Conservation (phyloP, 2,797 vertebrate genomes). For the Galago senegalensis region DNA sequence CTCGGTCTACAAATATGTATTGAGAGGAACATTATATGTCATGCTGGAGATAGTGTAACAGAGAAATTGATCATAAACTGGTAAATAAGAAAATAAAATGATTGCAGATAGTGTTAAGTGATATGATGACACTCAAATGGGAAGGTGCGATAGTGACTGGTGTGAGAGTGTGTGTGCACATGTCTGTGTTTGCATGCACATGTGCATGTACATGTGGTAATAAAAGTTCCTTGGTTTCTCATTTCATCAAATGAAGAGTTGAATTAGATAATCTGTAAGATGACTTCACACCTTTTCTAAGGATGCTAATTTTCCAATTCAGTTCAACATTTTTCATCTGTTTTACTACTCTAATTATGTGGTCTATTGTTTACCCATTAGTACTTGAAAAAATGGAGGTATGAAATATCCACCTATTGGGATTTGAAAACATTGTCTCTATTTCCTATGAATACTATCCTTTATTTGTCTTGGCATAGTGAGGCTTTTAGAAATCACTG, state of each 20-base stretch:
- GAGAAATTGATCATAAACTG: not conserved
- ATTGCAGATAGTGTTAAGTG: not conserved
- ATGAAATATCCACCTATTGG: not conserved
- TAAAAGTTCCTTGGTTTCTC: not conserved
- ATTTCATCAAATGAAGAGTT: slow-evolving; percentile 10
- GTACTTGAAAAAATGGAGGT: not conserved
- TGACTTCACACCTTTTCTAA: not conserved
- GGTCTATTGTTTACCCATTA: not conserved
- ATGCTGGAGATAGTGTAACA: not conserved
- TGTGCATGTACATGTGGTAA: not conserved
- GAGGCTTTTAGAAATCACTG: not conserved
- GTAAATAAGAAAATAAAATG: not conserved
- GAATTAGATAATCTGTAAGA: not conserved
- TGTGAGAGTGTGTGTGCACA: fast-evolving
- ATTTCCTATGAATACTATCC: slow-evolving; percentile 40
- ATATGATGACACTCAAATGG: not conserved
- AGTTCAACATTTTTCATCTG: not conserved
- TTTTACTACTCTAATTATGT: slow-evolving; percentile 28
- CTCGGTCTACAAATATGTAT: not conserved
- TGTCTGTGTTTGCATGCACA: fast-evolving
- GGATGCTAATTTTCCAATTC: not conserved
- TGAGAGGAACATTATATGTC: not conserved
- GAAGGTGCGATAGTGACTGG: not conserved
- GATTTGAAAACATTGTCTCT: not conserved
- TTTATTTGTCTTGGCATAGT: not conserved